These are phyloP conservation scores for Fulica atra DNA, from an alignment of 2,113 vertebrate species.

Conservation along the genomic window DNA sequence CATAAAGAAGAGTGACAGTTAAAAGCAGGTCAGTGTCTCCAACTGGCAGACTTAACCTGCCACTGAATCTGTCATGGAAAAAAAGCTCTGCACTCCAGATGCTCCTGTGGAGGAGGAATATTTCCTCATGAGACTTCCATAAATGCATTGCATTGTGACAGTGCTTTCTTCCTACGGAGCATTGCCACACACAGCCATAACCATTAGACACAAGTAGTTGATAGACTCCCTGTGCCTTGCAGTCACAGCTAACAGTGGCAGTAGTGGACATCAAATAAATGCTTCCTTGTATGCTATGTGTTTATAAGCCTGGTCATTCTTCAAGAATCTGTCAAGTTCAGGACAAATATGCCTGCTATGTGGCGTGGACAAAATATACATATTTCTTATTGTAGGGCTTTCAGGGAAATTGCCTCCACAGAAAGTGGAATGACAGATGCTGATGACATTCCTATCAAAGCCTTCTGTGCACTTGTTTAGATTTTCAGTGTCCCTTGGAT, in stretches of 20 bases:
- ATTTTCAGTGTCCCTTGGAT: not conserved
- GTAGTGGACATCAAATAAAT: not conserved
- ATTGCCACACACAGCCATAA: not conserved
- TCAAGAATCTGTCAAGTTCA: not conserved
- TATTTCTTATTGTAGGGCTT: constrained; percentile 37
- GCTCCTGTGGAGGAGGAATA: not conserved
- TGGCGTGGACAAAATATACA: not conserved
- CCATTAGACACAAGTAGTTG: not conserved
- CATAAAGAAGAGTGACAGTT: not conserved
- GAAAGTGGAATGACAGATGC: constrained; percentile 11
- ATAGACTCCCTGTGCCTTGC: not conserved
- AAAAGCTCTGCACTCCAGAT: not conserved
- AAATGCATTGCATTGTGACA: not conserved
- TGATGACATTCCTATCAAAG: not conserved
- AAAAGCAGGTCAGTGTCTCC: not conserved
- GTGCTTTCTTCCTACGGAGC: not conserved
- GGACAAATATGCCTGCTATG: not conserved
- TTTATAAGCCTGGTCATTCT: not conserved
- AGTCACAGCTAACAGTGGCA: not conserved
- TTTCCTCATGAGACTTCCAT: not conserved
- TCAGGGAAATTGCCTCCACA: constrained; percentile 10
- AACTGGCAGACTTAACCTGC: not conserved
- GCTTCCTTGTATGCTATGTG: not conserved
- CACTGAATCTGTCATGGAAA: not conserved
- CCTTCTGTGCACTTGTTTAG: not conserved